Base-by-base conservation (phyloP, 2,797 vertebrate species). In the Cossypha polioptera region DNA sequence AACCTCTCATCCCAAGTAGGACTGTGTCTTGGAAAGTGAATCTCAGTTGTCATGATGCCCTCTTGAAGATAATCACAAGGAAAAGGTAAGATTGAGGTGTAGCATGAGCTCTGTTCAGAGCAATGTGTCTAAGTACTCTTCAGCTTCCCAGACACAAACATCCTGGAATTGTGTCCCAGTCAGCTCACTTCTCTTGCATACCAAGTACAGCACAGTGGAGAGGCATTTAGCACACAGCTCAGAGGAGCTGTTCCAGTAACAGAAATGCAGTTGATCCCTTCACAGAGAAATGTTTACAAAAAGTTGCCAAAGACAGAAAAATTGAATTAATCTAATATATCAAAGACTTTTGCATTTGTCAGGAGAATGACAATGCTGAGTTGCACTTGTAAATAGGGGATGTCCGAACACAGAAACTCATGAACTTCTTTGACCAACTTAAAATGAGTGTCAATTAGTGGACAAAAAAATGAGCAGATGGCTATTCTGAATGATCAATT, bases 1-100 rank as follows among this genome's bases (percentile, higher is more conserved):
- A 85, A 10, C 2, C 0, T 65, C 42, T 18, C 1, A 2, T 54
- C 7, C 5, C 26, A 58, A 73, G 43, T 19, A 66, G 14, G n/a
- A 3, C 3, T 26, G 2, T 31, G 20, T 28, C 47, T 68, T 82
- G 55, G 55, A 47, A 71, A 66, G 36, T 24, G 16, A 54, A 40
- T 73, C 31, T 78, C 38, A 50, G 3, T 40, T 72, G 21, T 62
- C 21, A 31, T 13, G 26, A 25, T 14, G 6, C 5, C 4, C 13
- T 63, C 29, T 24, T 31, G 36, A 61, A 67, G 31, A 33, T 13
- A 38, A 10, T 82, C 6, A 13, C 10, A 58, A 85, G 25, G 15
- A 72, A 78, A 68, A 68, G 19, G 18, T 63, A 45, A 79, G 22
- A 17, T 54, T 28, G 47, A 82, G 10, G 13, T 85, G 24, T 82